These are phyloP conservation scores for Planococcus citri DNA, from an alignment of 1,140 invertebrate genomes.

Conservation along the genomic window DNA sequence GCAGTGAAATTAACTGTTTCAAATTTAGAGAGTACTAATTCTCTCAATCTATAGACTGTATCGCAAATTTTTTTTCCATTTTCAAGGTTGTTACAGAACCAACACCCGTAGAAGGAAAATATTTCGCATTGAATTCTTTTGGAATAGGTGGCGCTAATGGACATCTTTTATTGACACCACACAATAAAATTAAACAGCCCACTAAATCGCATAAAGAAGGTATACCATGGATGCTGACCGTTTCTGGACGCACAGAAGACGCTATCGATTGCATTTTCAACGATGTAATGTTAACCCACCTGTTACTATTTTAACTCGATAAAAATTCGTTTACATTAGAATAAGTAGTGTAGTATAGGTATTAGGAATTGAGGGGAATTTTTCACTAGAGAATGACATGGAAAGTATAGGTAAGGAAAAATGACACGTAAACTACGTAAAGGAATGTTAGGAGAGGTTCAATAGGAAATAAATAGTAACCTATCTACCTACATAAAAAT, in stretches of 20 bases:
- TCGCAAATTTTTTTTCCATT: constrained; percentile 27
- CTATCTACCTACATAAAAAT: too few species aligned
- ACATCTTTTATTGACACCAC: constrained; percentile 49
- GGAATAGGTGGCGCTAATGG: constrained; percentile 51
- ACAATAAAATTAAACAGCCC: constrained; percentile 40
- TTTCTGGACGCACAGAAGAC: constrained; percentile 55
- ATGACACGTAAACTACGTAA: too few species aligned
- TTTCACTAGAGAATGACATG: constrained; percentile 9
- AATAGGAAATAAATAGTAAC: too few species aligned
- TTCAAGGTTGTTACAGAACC: constrained; percentile 49
- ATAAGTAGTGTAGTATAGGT: too few species aligned
- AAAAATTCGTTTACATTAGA: too few species aligned
- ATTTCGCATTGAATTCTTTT: constrained; percentile 45
- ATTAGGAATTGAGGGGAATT: too few species aligned
- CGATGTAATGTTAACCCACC: constrained; percentile 42
- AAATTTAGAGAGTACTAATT: too few species aligned
- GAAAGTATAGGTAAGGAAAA: too few species aligned
- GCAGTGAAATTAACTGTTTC: constrained; percentile 32
- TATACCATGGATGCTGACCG: constrained; percentile 45
- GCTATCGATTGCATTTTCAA: constrained; percentile 54
- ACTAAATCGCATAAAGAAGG: constrained; percentile 37
- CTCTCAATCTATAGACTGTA: too few species aligned
- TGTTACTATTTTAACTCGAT: too few species aligned
- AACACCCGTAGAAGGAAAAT: constrained; percentile 46
- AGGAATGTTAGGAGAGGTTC: too few species aligned